phyloP scores from a whole-genome alignment of 1,140 invertebrate species.

The Cataglyphis hispanica region DNA sequence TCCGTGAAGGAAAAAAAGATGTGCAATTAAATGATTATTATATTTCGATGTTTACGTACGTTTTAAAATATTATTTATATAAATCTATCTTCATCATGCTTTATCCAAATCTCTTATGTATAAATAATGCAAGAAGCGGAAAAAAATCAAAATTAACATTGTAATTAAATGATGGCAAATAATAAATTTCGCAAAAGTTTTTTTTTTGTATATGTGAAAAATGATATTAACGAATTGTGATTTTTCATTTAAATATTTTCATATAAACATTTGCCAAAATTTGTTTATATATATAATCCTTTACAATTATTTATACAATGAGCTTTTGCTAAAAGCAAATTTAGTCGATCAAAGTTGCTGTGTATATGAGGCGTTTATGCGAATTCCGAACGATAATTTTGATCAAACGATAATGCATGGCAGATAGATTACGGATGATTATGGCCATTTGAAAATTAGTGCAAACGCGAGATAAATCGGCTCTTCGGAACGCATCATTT shows the following conservation, averaged over 20 bases:
- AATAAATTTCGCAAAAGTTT: background rate
- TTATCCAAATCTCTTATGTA: background rate
- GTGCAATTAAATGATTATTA: background rate
- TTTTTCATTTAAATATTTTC: conserved; percentile 25
- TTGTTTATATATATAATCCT: background rate
- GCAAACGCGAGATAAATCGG: conserved; percentile 41
- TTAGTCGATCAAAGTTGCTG: background rate
- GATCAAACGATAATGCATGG: conserved; percentile 35
- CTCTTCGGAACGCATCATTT: conserved; percentile 29
- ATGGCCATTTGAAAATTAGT: conserved; percentile 40
- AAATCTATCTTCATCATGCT: background rate
- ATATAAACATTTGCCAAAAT: background rate
- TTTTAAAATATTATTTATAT: background rate
- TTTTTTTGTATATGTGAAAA: background rate
- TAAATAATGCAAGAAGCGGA: background rate
- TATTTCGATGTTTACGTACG: background rate
- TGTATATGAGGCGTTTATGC: background rate
- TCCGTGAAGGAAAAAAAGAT: conserved; percentile 2
- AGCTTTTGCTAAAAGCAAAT: background rate
- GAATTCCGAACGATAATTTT: conserved; percentile 39
- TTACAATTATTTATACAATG: background rate
- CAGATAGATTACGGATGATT: conserved; percentile 36
- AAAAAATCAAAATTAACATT: background rate
- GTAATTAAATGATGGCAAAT: background rate
- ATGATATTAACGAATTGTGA: background rate